Conservation (phyloP, 1,140 invertebrate genomes). For the Glossosoma conforme region DNA sequence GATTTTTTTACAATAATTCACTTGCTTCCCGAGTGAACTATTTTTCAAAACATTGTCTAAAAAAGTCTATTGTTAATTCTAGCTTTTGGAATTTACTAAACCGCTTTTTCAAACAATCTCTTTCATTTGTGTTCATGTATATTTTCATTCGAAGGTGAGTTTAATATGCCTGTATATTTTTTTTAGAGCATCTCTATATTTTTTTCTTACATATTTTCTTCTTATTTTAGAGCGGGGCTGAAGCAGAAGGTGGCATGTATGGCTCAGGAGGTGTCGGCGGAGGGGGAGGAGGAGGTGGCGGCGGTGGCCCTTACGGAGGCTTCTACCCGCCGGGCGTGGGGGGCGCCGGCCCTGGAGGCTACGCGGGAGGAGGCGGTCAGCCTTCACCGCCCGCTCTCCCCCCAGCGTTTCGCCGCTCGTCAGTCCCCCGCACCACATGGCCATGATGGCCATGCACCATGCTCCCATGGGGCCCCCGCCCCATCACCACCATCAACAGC, state of each 20-base stretch:
- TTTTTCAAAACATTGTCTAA: no score
- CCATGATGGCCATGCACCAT: conserved; percentile 33
- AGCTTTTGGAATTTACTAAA: no score
- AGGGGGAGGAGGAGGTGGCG: conserved; percentile 36
- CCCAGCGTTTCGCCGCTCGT: conserved; percentile 27
- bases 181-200: no score
- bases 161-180: no score
- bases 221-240: conserved; percentile 41
- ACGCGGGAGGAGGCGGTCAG: conserved; percentile 18
- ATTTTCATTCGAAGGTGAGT: no score
- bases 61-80: no score
- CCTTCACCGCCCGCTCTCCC: conserved; percentile 24
- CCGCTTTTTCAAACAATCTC: no score
- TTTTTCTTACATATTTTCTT: no score
- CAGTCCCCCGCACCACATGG: conserved; percentile 26
- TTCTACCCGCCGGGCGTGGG: conserved; percentile 56
- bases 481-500: conserved; percentile 42
- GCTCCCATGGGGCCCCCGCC: conserved; percentile 38
- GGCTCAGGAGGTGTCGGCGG: conserved; percentile 47
- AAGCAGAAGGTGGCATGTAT: conserved; percentile 48
- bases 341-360: no score
- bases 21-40: no score
- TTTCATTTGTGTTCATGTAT: no score
- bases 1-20: no score
- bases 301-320: conserved; percentile 47